Evolutionary conservation across 23 tunicate species (phyloP), one percentile per base, ranked within the genome.

Genomic region (Trididemnum nubilum): DNA sequence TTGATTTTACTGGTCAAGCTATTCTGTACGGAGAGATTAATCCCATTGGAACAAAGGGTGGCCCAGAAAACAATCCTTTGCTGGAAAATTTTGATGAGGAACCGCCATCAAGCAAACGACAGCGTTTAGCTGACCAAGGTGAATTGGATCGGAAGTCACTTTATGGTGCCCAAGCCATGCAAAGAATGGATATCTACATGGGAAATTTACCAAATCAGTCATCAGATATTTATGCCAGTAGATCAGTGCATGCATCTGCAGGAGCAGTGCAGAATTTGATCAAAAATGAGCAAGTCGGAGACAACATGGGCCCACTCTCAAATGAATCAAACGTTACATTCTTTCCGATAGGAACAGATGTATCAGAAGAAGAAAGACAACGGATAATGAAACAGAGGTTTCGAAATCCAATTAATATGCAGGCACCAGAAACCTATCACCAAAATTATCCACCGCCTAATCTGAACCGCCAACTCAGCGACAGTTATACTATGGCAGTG

Each of bases 1-100:
- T 93, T 77, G 98, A 93, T 65, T 93, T 93, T 75, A 93, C 98
- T n/a, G 98, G 98, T 15, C 98, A 93, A 27, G 98, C 98, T 27
- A 57, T 91, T 9, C 57, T 93, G 73, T 93, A 93, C 64, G 93
- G 85, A 33, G 84, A 91, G 30, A 86, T 87, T 5, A 93, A 93
- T 72, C 98, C 98, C 0, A 87, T 92, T 61, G 93, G 93, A 19
- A 84, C 89, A 1, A 59, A 79, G 35, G 88, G 95, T 24, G 95
- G 82, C 0, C 90, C 90, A 7, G 81, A 67, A 1, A 76, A 85
- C 29, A 85, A 85, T 36, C 84, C 84, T 1, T 58, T 78, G 2
- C 21, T 50, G 26, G 78, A 71, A 12, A 50, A 36, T 34, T 31
- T 44, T 2, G 59, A 70, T 1, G 84, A 78, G 12, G 59, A 30